These are phyloP conservation scores for Cossypha caffra DNA, from an alignment of 2,797 vertebrate species.

Conservation along the genomic window DNA sequence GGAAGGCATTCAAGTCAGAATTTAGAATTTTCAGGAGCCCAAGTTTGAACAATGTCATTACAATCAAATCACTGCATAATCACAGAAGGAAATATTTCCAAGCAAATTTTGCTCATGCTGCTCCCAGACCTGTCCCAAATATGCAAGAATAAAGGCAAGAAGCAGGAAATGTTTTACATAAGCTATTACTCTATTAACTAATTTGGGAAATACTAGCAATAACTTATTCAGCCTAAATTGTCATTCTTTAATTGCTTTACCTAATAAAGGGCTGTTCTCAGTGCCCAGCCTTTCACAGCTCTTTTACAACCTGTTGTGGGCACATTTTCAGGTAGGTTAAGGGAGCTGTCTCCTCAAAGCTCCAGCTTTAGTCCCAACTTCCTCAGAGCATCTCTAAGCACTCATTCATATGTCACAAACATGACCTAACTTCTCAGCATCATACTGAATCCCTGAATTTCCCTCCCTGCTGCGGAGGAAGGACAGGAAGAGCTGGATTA, in stretches of 20 bases:
- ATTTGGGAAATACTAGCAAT: neutral
- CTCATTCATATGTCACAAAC: neutral
- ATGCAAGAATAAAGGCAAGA: neutral
- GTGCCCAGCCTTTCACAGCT: neutral
- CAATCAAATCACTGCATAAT: neutral
- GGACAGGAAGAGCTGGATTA: neutral
- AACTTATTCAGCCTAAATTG: neutral
- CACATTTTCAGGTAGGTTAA: neutral
- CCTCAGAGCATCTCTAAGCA: neutral
- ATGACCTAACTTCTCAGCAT: neutral
- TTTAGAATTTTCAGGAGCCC: neutral
- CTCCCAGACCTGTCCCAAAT: conserved; percentile 13
- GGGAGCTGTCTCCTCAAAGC: rapidly evolving
- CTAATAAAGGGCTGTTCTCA: neutral
- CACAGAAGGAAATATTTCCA: neutral
- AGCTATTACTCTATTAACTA: neutral
- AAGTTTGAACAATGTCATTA: neutral
- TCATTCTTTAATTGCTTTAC: neutral
- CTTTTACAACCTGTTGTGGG: neutral
- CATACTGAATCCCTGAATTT: neutral
- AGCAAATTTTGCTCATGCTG: neutral
- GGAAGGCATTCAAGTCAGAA: neutral
- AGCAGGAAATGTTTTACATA: conserved; percentile 27
- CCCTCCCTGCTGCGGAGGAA: neutral
- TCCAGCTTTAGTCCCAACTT: neutral